Conservation (phyloP, 2,797 vertebrate genomes). For the Acrossocheilus fasciatus region DNA sequence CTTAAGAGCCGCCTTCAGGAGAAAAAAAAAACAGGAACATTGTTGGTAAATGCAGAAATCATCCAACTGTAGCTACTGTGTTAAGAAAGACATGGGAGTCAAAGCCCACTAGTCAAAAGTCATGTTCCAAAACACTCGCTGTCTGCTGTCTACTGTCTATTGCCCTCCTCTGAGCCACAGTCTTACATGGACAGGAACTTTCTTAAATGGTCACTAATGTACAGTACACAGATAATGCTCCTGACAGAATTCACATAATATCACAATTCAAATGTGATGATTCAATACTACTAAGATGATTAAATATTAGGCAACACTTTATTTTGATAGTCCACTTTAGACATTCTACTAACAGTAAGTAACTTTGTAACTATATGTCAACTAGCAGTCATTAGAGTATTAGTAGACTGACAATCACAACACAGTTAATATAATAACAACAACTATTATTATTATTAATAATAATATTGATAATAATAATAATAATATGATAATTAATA, state of each 20-base stretch:
- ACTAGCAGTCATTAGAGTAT: too few species aligned
- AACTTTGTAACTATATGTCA: too few species aligned
- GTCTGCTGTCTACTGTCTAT: background rate
- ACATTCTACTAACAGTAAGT: too few species aligned
- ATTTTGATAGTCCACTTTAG: too few species aligned
- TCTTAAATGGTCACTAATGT: background rate
- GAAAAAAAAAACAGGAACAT: conserved; percentile 30
- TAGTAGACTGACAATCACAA: too few species aligned
- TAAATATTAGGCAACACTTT: too few species aligned
- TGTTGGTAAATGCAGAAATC: conserved; percentile 20
- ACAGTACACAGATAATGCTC: background rate
- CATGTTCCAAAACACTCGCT: background rate
- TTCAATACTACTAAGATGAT: background rate
- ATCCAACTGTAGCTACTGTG: background rate
- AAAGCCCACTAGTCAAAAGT: conserved; percentile 4
- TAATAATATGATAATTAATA: too few species aligned
- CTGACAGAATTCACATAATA: background rate
- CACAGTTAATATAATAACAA: too few species aligned
- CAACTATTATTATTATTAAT: too few species aligned
- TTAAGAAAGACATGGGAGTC: conserved; percentile 1
- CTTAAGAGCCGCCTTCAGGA: conserved; percentile 91
- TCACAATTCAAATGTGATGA: too few species aligned
- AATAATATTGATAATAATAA: too few species aligned
- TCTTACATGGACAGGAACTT: background rate
- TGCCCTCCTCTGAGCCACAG: background rate